Base-by-base conservation (phyloP, 2,113 vertebrate species). In the Propithecus coquereli region DNA sequence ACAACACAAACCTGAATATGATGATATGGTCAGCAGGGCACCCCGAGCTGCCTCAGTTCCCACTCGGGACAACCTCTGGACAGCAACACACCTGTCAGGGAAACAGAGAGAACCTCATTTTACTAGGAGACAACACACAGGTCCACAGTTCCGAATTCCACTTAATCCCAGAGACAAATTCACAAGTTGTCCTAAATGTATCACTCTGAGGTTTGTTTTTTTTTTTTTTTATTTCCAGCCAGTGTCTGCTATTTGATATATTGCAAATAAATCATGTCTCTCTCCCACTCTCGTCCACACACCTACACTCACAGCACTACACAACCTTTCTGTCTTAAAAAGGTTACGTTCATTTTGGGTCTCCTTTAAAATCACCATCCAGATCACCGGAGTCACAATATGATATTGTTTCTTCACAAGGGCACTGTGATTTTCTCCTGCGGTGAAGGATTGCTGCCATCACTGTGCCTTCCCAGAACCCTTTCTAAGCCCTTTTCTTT, bases 141-240 rank as follows among this genome's bases (percentile, higher is more conserved):
- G 50, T 0, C 0, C 10, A 30, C 34, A 61, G 76, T 20, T 43
- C 52, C 20, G 6, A 0, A 47, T 34, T 90, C 57, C 84, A 61
- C 77, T 59, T 74, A 86, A 86, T 93, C 54, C 71, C 61, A 74
- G 34, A 59, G 93, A 95, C 90, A n/a, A 94, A 93, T 90, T 50
- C 83, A 30, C 86, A 89, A 68, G 54, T 40, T 83, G 47, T 45
- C 3, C 1, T 57, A 77, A 93, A 63, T 0, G 0, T 1, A n/a
- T 83, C 71, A 43, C 87, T 93, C 66, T 34, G 6, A 10, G 52
- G 47, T 54, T 18, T 54, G 9, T 18, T n/a, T 63, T 76, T 27
- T 10, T 37, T 61, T 57, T 50, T 18, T 14, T 37, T 83, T 57
- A n/a, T 90, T 87, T 83, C 57, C 25, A 93, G 37, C 71, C 43